Base-by-base conservation (phyloP, 2,888 invertebrate genomes). In the Geotrupes spiniger region DNA sequence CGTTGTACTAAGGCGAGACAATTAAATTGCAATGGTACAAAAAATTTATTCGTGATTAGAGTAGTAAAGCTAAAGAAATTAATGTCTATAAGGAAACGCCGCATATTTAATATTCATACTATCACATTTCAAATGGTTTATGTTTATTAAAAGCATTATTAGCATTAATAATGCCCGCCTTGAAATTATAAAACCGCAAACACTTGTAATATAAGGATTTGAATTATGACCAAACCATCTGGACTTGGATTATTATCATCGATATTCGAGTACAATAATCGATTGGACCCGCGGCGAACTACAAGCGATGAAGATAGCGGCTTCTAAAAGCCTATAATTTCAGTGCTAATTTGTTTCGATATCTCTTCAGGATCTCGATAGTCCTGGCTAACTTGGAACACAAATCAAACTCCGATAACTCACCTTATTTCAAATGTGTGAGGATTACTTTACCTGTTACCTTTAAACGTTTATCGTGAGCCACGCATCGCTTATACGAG, bases 251-350 rank as follows among this genome's bases (percentile, higher is more conserved):
- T 63, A 66, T 68, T 67, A 69, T 66, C 68, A 64, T 64, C 61
- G 65, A 69, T 69, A 68, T 66, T 66, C 66, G 64, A 67, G 40
- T 58, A 56, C 57, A 66, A 68, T 72, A 72, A 72, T 72, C 72
- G 72, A 72, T 72, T 69, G 71, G 64, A 65, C 71, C 69, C 58
- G 67, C 63, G 70, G 71, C 70, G 58, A 63, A 66, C 63, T 64
- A 63, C 62, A 66, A 58, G 56, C 66, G 68, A 69, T 69, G 70
- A 69, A 71, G 71, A 73, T 73, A 72, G 72, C 73, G 72, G 72
- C 70, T 64, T 65, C 66, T 68, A 69, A 71, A 70, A 71, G 71
- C 71, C 73, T 73, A 71, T 73, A 73, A 73, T 73, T 72, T 72
- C 66, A 62, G 62, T 60, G 70, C 71, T 73, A 73, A 73, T 73